Evolutionary conservation across 2,113 vertebrate genomes (phyloP).

Genomic region (Jacana jacana): DNA sequence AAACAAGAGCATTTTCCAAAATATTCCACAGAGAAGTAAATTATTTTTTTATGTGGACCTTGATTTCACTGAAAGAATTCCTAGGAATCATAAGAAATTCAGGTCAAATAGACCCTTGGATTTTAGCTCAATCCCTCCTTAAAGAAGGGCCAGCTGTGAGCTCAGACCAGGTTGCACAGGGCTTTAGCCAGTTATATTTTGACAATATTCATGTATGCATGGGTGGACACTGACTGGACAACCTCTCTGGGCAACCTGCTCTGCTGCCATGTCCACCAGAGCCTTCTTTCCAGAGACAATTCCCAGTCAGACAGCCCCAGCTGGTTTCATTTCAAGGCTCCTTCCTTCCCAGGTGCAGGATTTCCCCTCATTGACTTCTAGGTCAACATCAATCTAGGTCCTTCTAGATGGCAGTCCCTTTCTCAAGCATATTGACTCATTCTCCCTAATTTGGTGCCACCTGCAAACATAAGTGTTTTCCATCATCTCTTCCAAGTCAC

Average conservation of each 20-base stretch:
- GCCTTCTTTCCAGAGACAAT: neutral
- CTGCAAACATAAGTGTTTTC: neutral
- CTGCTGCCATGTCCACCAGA: neutral
- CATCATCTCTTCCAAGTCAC: neutral
- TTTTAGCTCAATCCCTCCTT: neutral
- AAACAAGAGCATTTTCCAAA: neutral
- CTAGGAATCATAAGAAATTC: neutral
- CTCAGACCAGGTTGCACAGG: neutral
- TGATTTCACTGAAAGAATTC: neutral
- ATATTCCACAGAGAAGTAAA: neutral
- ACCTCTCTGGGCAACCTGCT: neutral
- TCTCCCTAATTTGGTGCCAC: neutral
- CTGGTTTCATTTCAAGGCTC: neutral
- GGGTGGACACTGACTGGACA: neutral
- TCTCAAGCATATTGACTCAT: neutral
- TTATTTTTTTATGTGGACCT: neutral
- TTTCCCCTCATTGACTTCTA: neutral
- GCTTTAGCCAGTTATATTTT: neutral
- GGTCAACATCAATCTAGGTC: neutral
- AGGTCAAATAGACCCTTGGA: neutral
- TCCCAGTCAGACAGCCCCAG: neutral
- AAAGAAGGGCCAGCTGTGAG: neutral
- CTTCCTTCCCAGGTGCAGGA: neutral
- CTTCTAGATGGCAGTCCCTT: neutral
- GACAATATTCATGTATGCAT: neutral